Base-by-base conservation (phyloP, 2,888 invertebrate species). In the Halocaridina rubra region DNA sequence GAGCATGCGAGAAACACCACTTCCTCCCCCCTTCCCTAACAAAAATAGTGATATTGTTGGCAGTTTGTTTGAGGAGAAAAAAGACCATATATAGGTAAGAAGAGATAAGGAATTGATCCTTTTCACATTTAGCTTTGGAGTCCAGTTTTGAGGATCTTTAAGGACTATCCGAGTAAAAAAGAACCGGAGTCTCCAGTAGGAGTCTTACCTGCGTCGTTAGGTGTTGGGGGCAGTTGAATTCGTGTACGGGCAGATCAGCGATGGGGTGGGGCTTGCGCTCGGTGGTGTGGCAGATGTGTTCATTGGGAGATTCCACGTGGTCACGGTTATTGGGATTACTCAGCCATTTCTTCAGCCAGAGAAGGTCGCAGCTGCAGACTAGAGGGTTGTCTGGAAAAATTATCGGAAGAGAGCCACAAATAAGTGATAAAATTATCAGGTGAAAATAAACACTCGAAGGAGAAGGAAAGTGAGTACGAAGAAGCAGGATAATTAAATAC, bases 301-400 rank as follows among this genome's bases (percentile, higher is more conserved):
- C 85, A 7, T 80, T 71, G n/a, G 71, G 22, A 24, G 71, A 74
- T 10, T 76, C 81, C n/a, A 80, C 24, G 59, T 72, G 78, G 32
- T 85, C 84, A 30, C 53, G 33, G 84, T 85, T 84, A 61, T 80
- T 81, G 39, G 86, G 88, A 69, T 88, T 81, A 27, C 94, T 93
- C 89, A 96, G 91, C 94, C 97, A 95, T 79, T 94, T 94, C 85
- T 95, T 94, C 91, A 97, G 96, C 97, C 97, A 97, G 76, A 94
- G 94, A 89, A 97, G 92, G 89, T 96, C 96, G 90, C 97, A 97
- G 90, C 96, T 95, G 91, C 97, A 97, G 86, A 94, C 92, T 89
- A 97, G 91, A 13, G 96, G 97, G 91, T 97, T 97, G 92, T 96
- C 97, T 97, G 91, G 0, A 88, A n/a, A n/a, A n/a, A n/a, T n/a